Evolutionary conservation across 2,797 vertebrate species (phyloP).

Genomic region (Otolemur crassicaudatus): DNA sequence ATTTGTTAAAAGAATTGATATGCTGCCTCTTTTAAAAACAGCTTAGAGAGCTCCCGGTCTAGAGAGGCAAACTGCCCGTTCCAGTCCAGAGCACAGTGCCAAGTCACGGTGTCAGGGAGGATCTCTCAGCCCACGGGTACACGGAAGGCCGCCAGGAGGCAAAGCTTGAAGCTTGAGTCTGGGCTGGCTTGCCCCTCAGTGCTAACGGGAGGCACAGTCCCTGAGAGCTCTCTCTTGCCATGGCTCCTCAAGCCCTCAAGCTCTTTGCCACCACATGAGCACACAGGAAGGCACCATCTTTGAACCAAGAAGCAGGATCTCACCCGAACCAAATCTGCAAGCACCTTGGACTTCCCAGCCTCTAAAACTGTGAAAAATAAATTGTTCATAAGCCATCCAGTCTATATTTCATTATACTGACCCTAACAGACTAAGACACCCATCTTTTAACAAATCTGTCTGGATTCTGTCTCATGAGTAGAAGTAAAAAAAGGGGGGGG

Average conservation of each 20-base stretch:
- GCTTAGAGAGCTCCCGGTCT: not conserved
- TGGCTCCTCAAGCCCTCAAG: not conserved
- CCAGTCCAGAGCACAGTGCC: not conserved
- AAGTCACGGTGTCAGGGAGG: not conserved
- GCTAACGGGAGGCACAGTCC: not conserved
- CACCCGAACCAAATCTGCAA: not conserved
- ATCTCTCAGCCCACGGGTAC: too few species aligned
- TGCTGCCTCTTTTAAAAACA: not conserved
- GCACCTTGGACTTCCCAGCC: not conserved
- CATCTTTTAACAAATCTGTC: not conserved
- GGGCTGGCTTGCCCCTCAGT: not conserved
- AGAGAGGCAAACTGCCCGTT: not conserved
- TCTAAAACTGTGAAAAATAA: not conserved
- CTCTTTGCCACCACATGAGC: not conserved
- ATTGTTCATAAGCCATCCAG: not conserved
- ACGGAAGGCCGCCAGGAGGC: not conserved
- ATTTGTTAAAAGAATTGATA: not conserved
- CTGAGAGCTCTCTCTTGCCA: not conserved
- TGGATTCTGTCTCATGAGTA: not conserved
- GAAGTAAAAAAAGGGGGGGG: not conserved
- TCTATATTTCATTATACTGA: not conserved
- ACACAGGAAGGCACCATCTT: not conserved
- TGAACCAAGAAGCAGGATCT: not conserved
- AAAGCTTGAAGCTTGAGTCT: too few species aligned
- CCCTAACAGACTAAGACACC: not conserved